Evolutionary conservation across 2,113 vertebrate species (phyloP).

Genomic region (Ammodramus savannarum): DNA sequence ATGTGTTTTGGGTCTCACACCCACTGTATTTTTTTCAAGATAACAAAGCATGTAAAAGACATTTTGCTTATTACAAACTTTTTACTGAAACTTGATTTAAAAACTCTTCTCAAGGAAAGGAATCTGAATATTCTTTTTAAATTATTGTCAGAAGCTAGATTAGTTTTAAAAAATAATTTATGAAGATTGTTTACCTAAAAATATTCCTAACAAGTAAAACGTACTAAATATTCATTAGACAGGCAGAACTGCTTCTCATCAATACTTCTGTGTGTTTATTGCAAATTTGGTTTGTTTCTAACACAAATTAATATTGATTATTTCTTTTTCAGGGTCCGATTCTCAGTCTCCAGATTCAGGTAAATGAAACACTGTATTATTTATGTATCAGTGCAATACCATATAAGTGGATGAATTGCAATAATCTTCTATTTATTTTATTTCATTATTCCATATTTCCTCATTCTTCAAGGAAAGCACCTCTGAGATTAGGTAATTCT

Average conservation of each 20-base stretch:
- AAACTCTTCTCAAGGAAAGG: not conserved
- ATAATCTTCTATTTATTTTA: not conserved
- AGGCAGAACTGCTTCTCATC: not conserved
- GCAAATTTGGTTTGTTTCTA: not conserved
- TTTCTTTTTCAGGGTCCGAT: constrained; percentile 83
- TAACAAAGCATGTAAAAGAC: not conserved
- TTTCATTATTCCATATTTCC: not conserved
- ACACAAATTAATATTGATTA: not conserved
- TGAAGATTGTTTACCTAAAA: not conserved
- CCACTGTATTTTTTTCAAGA: not conserved
- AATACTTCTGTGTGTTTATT: not conserved
- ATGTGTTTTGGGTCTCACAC: not conserved
- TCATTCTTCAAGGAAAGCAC: not conserved
- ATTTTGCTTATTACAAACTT: not conserved
- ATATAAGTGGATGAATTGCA: not conserved
- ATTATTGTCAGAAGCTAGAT: not conserved
- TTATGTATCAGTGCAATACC: not conserved
- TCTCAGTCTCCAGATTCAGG: constrained; percentile 91
- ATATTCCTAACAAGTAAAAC: not conserved
- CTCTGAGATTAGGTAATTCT: not conserved
- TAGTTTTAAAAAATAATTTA: not conserved
- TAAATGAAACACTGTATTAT: constrained; percentile 66
- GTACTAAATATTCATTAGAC: not conserved
- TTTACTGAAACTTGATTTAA: not conserved
- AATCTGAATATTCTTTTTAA: not conserved